Base-by-base conservation (phyloP, 64 coral and sea anemone species). In the Exaiptasia diaphana region DNA sequence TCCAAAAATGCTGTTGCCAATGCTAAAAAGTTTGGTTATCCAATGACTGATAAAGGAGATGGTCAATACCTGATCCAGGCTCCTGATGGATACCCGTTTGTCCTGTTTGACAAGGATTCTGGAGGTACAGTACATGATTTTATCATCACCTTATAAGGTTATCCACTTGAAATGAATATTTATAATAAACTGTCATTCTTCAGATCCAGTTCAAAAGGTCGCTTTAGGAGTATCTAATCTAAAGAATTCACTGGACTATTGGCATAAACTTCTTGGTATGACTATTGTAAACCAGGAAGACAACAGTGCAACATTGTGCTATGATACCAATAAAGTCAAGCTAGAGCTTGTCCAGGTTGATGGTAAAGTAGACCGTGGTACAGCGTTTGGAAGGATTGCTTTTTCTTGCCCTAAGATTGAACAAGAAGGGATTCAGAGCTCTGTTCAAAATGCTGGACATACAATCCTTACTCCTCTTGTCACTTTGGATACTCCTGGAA, bases 381-480 rank as follows among this genome's bases (percentile, higher is more conserved):
- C 89, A 57, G 94, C 89, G n/a, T 97, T 92, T 89, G 94, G 94
- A 22, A 83, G 94, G 48, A 92, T 97, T 50, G 94, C 94, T 21
- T 97, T 97, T 44, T 84, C 89, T 4, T 97, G 94, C 45, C 94
- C 94, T 5, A 67, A 83, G 10, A 46, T 81, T 27, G 73, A 97
- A 71, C 63, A 88, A 27, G 53, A 84, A 21, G 61, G 21, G 5
- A 97, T 97, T 79, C 79, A 97, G 61, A 79, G 56, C 24, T 45
- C 30, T 17, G 57, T 81, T 3, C 83, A 92, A 50, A 46, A 67
- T 43, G 84, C 64, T 28, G 89, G 85, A 4, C 80, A 97, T 52
- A 59, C 84, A 15, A 79, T 97, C 20, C 10, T 97, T 24, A 97
- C 89, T 1, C 89, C 94, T 29, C 68, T 97, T 38, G 80, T 88